A percentile compares a stretch with the other conserved stretches of the same genome.
These are phyloP conservation scores for Ptilonorhynchus violaceus DNA, from an alignment of 2,113 vertebrate species.

Conservation along the genomic window DNA sequence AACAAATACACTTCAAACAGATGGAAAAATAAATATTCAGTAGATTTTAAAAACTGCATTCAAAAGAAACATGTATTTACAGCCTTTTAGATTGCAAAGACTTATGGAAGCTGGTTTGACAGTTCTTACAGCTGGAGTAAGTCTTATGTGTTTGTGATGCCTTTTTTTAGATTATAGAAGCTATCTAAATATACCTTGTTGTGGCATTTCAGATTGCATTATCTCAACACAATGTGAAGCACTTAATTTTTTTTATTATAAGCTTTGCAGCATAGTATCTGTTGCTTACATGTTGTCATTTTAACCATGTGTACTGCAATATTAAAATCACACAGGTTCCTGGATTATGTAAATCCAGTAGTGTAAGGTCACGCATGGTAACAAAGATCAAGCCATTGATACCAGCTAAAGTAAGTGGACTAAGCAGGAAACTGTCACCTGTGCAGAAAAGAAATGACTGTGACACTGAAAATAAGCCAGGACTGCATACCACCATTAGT, in stretches of 20 bases:
- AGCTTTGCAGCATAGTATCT: not conserved
- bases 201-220: not conserved
- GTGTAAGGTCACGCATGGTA: conserved; percentile 24
- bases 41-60: not conserved
- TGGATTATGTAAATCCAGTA: conserved; percentile 74
- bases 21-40: not conserved
- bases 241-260: not conserved
- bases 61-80: not conserved
- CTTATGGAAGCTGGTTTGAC: not conserved
- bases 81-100: not conserved
- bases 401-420: conserved; percentile 85
- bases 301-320: not conserved
- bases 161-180: not conserved
- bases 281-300: not conserved
- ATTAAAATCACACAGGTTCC: conserved; percentile 73
- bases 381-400: conserved; percentile 69
- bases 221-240: not conserved
- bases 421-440: conserved; percentile 75
- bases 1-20: not conserved
- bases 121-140: not conserved
- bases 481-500: conserved; percentile 83
- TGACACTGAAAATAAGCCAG: conserved; percentile 84
- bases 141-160: not conserved
- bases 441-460: conserved; percentile 60
- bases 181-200: not conserved